These are phyloP conservation scores for Rana temporaria DNA, from an alignment of 2,113 vertebrate species.

Conservation along the genomic window DNA sequence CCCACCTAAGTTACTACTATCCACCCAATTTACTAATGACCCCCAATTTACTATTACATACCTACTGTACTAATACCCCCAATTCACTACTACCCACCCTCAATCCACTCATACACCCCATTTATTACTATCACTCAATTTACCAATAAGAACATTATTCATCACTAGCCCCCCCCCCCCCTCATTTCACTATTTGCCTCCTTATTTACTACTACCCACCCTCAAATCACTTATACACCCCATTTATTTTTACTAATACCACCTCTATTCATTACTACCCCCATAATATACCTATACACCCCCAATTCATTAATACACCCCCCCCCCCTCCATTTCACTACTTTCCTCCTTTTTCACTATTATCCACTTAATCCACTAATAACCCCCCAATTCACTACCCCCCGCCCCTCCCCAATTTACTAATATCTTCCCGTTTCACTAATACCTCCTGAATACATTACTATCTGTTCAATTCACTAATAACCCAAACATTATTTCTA, in stretches of 20 bases:
- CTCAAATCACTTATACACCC: not conserved
- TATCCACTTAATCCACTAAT: not conserved
- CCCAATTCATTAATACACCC: not conserved
- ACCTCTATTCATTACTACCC: no score
- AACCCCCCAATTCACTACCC: not conserved
- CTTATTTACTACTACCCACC: not conserved
- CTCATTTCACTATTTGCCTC: no score
- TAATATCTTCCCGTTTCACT: not conserved
- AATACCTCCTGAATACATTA: not conserved
- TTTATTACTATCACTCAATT: no score
- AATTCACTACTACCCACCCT: not conserved
- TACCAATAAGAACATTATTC: no score
- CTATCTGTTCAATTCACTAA: no score
- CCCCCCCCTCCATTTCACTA: not conserved
- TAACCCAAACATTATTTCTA: no score
- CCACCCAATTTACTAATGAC: no score
- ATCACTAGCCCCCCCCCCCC: no score
- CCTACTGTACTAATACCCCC: not conserved
- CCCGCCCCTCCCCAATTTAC: not conserved
- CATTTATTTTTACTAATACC: not conserved
- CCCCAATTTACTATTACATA: no score
- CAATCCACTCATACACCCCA: no score
- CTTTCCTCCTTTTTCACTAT: not conserved
- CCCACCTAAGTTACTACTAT: no score
- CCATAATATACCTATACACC: no score